phyloP scores from a whole-genome alignment of 1,140 invertebrate species.

The Druon quercuslanigerum region DNA sequence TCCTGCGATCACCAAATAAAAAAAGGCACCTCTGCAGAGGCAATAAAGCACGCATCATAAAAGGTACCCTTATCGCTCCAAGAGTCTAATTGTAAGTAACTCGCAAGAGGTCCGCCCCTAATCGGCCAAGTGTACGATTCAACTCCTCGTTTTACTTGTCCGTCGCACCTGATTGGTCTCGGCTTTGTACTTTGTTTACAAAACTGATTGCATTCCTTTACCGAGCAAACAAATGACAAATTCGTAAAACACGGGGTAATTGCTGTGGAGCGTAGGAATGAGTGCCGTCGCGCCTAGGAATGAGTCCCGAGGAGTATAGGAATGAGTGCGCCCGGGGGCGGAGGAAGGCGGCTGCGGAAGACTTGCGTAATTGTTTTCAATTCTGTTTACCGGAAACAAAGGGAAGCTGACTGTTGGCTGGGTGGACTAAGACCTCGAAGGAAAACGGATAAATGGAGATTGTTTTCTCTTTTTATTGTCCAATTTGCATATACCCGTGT shows the following conservation, averaged over 20 bases:
- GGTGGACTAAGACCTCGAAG: neutral
- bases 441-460: neutral
- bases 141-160: neutral
- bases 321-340: neutral
- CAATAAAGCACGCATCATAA: slow-evolving; percentile 54
- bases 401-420: slow-evolving; percentile 1
- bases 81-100: slow-evolving; percentile 3
- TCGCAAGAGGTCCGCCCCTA: neutral
- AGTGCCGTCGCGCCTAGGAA: neutral
- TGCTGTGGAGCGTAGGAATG: neutral
- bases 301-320: neutral
- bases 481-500: neutral
- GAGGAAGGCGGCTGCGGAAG: neutral
- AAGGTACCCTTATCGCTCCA: slow-evolving; percentile 37
- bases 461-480: slow-evolving; percentile 3
- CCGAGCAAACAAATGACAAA: slow-evolving; percentile 7
- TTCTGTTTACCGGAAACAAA: neutral
- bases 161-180: neutral
- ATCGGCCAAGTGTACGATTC: slow-evolving; percentile 3
- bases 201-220: slow-evolving; percentile 11
- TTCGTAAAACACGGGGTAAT: neutral
- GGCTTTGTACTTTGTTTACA: neutral
- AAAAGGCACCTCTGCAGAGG: neutral
- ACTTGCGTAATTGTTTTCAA: neutral
- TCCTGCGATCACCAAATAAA: neutral